Conservation (phyloP, 1,140 invertebrate genomes). For the Lepidurus apus region DNA sequence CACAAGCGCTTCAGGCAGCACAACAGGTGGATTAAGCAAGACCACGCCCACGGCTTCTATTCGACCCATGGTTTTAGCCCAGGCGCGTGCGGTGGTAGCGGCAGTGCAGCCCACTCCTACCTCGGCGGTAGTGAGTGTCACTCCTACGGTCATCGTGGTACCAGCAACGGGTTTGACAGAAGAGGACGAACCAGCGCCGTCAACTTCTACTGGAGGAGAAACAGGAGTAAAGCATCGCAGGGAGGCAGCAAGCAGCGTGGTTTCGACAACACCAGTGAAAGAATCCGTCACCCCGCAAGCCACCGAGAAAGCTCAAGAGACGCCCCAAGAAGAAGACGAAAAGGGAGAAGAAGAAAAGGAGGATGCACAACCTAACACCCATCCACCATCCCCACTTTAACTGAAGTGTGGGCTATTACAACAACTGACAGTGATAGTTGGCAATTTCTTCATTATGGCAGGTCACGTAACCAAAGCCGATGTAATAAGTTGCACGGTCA, state of each 20-base stretch:
- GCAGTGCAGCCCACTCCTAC: slow-evolving; percentile 33
- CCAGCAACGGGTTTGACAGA: slow-evolving; percentile 54
- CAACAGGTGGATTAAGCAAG: slow-evolving; percentile 39
- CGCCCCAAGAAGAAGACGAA: too few species aligned
- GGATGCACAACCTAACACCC: too few species aligned
- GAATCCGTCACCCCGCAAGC: too few species aligned
- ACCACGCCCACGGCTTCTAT: slow-evolving; percentile 85
- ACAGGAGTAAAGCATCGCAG: slow-evolving; percentile 9
- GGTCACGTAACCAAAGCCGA: too few species aligned
- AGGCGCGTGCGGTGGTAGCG: slow-evolving; percentile 47
- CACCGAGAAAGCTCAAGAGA: too few species aligned
- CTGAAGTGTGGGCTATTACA: too few species aligned
- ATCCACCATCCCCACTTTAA: too few species aligned
- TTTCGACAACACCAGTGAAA: not conserved
- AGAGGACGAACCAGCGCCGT: slow-evolving; percentile 30
- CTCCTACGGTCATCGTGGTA: slow-evolving; percentile 66
- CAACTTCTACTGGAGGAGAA: slow-evolving; percentile 1
- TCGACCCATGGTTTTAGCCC: slow-evolving; percentile 72
- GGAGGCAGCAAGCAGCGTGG: slow-evolving; percentile 18
- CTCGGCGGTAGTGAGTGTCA: slow-evolving; percentile 34
- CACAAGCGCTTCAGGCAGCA: too few species aligned
- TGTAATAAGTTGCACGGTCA: too few species aligned
- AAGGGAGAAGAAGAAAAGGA: too few species aligned
- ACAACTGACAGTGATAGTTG: too few species aligned
- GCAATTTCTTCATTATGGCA: too few species aligned